Conservation (phyloP, 53 echinoderm and acorn worm species). For the Paelopatides confundens region DNA sequence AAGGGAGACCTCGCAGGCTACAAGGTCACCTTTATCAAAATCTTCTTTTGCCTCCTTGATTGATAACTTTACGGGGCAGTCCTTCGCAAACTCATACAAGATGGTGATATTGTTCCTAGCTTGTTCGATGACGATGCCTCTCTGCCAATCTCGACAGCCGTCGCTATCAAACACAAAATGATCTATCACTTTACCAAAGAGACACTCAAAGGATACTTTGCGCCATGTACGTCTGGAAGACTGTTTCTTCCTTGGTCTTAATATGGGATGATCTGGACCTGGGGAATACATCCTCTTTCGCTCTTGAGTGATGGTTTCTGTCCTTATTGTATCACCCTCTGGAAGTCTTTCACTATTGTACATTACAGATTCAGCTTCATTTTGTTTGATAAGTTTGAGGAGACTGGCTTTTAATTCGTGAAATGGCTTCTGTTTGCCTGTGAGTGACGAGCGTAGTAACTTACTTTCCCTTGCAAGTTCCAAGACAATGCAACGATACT, state of each 20-base stretch:
- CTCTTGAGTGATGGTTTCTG: background rate
- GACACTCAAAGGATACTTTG: constrained; percentile 16
- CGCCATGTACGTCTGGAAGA: background rate
- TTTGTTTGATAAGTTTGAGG: constrained; percentile 1
- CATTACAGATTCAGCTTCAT: background rate
- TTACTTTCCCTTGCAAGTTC: constrained; percentile 24
- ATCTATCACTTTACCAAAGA: constrained; percentile 31
- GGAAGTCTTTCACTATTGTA: background rate
- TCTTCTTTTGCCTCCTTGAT: constrained; percentile 17
- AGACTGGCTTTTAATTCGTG: constrained; percentile 3
- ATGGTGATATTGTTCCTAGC: constrained; percentile 2
- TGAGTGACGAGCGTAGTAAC: constrained; percentile 8
- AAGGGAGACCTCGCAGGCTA: constrained; percentile 29
- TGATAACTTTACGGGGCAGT: background rate
- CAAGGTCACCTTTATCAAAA: constrained; percentile 40
- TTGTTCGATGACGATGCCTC: background rate
- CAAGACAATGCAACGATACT: constrained; percentile 22
- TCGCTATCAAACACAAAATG: constrained; percentile 27
- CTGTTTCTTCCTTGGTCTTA: constrained; percentile 29
- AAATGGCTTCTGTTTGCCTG: constrained; percentile 28
- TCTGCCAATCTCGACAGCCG: constrained; percentile 31
- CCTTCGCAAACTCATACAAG: constrained; percentile 38
- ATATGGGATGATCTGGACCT: background rate
- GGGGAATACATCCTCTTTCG: constrained; percentile 1
- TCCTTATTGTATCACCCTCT: background rate